Percentiles rank a stretch among this genome's conserved stretches.
phyloP scores from a whole-genome alignment of 2,888 invertebrate genomes.

The Electrophaes corylata region DNA sequence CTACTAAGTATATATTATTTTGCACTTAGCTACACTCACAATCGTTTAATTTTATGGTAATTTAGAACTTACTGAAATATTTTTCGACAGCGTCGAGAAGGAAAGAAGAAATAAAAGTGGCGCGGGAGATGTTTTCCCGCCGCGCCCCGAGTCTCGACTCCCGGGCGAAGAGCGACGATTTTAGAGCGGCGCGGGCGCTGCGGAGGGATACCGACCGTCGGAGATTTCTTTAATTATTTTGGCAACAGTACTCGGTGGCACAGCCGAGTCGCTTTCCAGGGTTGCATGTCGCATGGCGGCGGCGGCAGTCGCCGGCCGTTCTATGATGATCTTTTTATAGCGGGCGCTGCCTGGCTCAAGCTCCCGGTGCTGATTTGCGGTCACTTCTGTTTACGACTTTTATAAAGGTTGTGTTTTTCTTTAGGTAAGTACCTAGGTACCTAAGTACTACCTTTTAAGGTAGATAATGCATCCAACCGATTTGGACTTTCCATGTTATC shows the following conservation, averaged over 20 bases:
- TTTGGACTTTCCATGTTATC: slow-evolving; percentile 7
- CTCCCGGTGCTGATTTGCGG: slow-evolving; percentile 64
- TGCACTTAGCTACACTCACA: slow-evolving; percentile 71
- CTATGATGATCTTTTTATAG: slow-evolving; percentile 84
- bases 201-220: slow-evolving; percentile 85
- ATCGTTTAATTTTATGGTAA: slow-evolving; percentile 60
- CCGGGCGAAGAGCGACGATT: slow-evolving; percentile 85
- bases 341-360: slow-evolving; percentile 80
- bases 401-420: slow-evolving; percentile 51
- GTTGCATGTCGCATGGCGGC: slow-evolving; percentile 81
- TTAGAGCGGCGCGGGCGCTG: slow-evolving; percentile 85
- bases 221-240: slow-evolving; percentile 91
- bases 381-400: slow-evolving; percentile 59
- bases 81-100: slow-evolving; percentile 83
- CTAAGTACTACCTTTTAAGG: not conserved
- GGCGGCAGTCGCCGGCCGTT: slow-evolving; percentile 73
- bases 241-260: slow-evolving; percentile 87
- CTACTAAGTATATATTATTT: slow-evolving; percentile 53
- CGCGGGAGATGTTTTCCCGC: slow-evolving; percentile 84
- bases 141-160: slow-evolving; percentile 84
- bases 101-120: slow-evolving; percentile 84
- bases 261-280: slow-evolving; percentile 83
- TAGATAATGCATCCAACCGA: slow-evolving; percentile 4
- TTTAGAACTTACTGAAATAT: slow-evolving; percentile 77
- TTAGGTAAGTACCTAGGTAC: slow-evolving; percentile 14